These are phyloP conservation scores for Micrasema minimum DNA, from an alignment of 1,140 invertebrate species.

Conservation along the genomic window DNA sequence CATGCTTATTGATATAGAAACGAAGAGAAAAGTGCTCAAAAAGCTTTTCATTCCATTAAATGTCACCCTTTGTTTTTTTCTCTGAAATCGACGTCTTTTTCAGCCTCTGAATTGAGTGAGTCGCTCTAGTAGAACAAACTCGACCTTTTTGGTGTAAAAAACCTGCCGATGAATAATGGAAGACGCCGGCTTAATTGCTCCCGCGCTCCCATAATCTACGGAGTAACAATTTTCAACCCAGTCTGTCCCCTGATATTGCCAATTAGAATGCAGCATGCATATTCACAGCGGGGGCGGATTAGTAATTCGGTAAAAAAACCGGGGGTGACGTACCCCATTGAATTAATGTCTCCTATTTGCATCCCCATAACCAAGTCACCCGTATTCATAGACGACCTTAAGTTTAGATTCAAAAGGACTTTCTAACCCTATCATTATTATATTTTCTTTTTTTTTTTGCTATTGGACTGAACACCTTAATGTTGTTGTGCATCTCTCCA, in stretches of 20 bases:
- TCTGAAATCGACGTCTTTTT: background rate
- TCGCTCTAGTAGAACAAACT: background rate
- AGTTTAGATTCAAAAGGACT: no score
- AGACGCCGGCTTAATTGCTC: background rate
- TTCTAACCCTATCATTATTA: no score
- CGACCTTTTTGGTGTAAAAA: background rate
- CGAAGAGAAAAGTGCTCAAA: no score
- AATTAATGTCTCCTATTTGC: no score
- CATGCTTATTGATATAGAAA: no score
- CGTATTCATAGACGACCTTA: no score
- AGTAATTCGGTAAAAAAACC: background rate
- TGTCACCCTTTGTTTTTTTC: background rate
- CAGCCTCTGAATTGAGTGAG: background rate
- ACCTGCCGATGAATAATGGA: background rate
- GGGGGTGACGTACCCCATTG: background rate
- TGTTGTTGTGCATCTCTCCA: no score
- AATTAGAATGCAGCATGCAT: conserved; percentile 15
- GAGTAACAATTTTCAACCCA: background rate
- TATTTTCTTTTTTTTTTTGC: no score
- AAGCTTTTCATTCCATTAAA: no score
- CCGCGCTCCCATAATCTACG: background rate
- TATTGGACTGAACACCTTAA: no score
- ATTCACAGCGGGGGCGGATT: conserved; percentile 1
- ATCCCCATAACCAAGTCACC: no score
- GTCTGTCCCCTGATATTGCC: background rate